Percentiles rank a stretch among this genome's conserved stretches.
Evolutionary conservation across 2,888 invertebrate genomes (phyloP).

Genomic region (Saturnia pavonia): DNA sequence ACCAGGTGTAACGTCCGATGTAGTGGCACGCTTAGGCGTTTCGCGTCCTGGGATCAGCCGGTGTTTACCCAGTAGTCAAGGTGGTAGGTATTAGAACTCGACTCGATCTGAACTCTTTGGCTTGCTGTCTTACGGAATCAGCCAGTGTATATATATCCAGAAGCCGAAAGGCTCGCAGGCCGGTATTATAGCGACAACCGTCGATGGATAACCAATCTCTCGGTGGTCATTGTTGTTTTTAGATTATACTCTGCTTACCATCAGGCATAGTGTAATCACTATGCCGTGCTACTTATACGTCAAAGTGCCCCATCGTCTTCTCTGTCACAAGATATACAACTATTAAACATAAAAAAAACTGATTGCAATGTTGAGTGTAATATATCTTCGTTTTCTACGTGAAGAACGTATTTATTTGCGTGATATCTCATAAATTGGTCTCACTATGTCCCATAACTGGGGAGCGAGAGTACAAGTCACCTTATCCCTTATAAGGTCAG

Average conservation of each 20-base stretch:
- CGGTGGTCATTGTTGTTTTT: background rate
- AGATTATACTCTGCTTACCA: background rate
- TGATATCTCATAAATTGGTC: slow-evolving; percentile 31
- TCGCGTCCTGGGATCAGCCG: too few species aligned
- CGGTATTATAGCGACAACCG: background rate
- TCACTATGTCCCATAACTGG: slow-evolving; percentile 50
- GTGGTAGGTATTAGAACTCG: too few species aligned
- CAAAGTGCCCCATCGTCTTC: background rate
- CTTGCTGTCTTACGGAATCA: background rate
- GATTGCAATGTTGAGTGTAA: background rate
- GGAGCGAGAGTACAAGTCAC: slow-evolving; percentile 23
- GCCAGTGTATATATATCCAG: background rate
- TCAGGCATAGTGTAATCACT: background rate
- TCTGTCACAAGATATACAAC: background rate
- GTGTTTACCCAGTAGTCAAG: too few species aligned
- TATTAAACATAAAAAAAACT: background rate
- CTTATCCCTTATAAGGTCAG: slow-evolving; percentile 34
- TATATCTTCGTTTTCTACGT: background rate
- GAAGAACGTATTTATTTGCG: background rate
- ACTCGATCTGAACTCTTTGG: background rate
- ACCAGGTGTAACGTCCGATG: too few species aligned
- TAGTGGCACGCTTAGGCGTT: too few species aligned
- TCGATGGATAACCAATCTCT: background rate
- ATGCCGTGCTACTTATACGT: too few species aligned
- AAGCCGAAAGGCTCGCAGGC: background rate